Percentiles rank a stretch among this genome's conserved stretches.
phyloP scores from a whole-genome alignment of 2,113 vertebrate genomes.

The Petromus typicus region DNA sequence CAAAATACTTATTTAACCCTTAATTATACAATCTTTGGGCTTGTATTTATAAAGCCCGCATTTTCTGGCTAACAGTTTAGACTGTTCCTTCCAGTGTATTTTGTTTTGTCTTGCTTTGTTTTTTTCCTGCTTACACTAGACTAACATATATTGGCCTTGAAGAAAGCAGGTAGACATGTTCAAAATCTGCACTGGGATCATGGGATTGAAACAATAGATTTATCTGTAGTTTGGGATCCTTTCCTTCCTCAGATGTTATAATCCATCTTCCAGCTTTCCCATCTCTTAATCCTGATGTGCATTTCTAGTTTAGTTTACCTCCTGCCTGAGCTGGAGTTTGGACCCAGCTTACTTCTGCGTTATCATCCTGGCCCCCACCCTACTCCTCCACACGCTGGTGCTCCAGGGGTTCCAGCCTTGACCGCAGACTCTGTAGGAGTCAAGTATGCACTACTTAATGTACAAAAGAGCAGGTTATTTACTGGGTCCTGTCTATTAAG shows the following conservation, averaged over 20 bases:
- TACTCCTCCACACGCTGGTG: neutral
- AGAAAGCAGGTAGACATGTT: neutral
- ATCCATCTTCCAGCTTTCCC: constrained; percentile 43
- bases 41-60: neutral
- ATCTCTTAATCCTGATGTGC: constrained; percentile 55
- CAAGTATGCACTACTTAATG: neutral
- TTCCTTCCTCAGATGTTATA: constrained; percentile 14
- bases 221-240: constrained; percentile 31
- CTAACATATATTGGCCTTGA: neutral
- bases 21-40: neutral
- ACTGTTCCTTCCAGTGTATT: neutral
- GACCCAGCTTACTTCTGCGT: neutral
- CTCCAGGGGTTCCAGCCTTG: neutral
- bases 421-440: constrained; percentile 14
- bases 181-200: neutral
- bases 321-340: neutral
- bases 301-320: neutral
- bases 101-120: neutral
- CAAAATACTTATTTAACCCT: neutral
- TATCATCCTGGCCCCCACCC: neutral
- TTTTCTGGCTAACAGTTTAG: neutral
- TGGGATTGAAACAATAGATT: constrained; percentile 46
- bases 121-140: neutral
- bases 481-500: neutral
- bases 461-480: neutral